A percentile compares a stretch with the other conserved stretches of the same genome.
Conservation (phyloP, 1,140 invertebrate species). For the Apis mellifera region Amel_HAv3.1 CM009939.2:9826001-9826500, state of each 20-base stretch:
- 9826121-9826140: too few species aligned
- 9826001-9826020: not conserved
- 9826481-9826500: not conserved
- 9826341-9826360: not conserved
- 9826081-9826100: not conserved
- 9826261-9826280: not conserved
- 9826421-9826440: not conserved
- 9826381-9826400: not conserved
- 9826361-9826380: not conserved
- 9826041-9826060: not conserved
- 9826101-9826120: too few species aligned
- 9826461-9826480: too few species aligned
- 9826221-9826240: not conserved
- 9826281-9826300: not conserved
- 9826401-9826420: not conserved
- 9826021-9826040: slow-evolving; percentile 22
- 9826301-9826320: not conserved
- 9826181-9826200: not conserved
- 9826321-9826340: not conserved
- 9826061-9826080: not conserved
- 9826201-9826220: not conserved
- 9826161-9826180: not conserved
- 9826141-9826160: too few species aligned
- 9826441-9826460: too few species aligned
- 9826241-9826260: slow-evolving; percentile 25